Base-by-base conservation (phyloP, 2,888 invertebrate species). In the Aphodius sticticus region DNA sequence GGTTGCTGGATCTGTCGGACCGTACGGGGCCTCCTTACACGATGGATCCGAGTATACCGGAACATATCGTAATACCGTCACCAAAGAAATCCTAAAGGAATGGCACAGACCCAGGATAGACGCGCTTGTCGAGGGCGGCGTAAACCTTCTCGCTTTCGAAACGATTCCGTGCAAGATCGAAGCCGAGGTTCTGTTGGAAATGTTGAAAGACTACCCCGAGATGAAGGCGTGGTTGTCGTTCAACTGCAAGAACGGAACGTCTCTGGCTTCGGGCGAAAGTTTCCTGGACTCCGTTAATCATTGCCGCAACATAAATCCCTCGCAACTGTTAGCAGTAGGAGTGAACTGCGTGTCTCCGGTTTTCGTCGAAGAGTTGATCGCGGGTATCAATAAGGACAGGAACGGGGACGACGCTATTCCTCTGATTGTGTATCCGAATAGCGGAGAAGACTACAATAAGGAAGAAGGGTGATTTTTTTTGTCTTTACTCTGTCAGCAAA, bases 21-120 rank as follows among this genome's bases (percentile, higher is more conserved):
- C 97, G 0, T 97, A 96, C 87, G 97, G 97, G 0, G 97, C 97
- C 0, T 94, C 93, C 86, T 90, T 96, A 71, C 94, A 95, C 86
- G 96, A 98, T 87, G 95, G 95, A 7, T 97, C 97, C 0, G 98
- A 98, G 87, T 98, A 97, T 87, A 93, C 93, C 35, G 97, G 97
- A 14, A 91, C 91, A 82, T 96, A 95, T 86, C 93, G 93, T 0
- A 92, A 93, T 81, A 91, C 89, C 80, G 92, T 94, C 3, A 88
- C 92, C 7, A 89, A 76, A 90, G 90, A 91, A 69, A 84, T 89
- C 15, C 92, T 97, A 86, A 92, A 92, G 69, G 93, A 94, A 69
- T 97, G 96, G 95, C 97, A 98, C 89, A 91, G 93, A 77, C 93
- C 95, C 0, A 92, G 96, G 70, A 92, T 97, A 37, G 91, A 93